Evolutionary conservation across 2,797 vertebrate genomes (phyloP).

Genomic region (Erpetoichthys calabaricus): DNA sequence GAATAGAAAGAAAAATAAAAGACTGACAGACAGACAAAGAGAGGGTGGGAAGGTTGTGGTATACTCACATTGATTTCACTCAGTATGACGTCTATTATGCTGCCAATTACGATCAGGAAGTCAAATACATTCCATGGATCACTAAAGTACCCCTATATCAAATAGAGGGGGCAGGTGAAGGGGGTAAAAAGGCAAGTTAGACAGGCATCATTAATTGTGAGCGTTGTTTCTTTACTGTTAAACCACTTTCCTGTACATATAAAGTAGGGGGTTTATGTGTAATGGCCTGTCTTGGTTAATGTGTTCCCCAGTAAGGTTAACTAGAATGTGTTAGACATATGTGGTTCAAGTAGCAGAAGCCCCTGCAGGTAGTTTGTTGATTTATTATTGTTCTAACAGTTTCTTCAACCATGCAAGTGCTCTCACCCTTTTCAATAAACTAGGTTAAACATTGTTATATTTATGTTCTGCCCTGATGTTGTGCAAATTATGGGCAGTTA

Average conservation of each 20-base stretch:
- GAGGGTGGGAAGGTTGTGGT: constrained; percentile 36
- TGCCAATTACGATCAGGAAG: constrained; percentile 99
- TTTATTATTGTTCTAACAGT: no score
- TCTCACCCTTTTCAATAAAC: no score
- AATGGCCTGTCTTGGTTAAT: no score
- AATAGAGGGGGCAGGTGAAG: constrained; percentile 72
- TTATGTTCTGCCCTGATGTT: no score
- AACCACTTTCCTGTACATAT: no score
- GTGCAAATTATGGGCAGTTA: no score
- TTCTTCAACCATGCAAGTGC: no score
- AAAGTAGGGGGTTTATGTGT: no score
- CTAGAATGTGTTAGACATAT: constrained; percentile 43
- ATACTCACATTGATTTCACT: constrained; percentile 99
- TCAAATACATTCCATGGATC: constrained; percentile 99
- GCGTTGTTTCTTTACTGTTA: constrained; percentile 2
- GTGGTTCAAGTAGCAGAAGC: no score
- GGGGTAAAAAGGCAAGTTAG: constrained; percentile 69
- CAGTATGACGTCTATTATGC: constrained; percentile 99
- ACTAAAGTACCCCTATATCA: constrained; percentile 99
- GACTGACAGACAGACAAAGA: constrained; percentile 42
- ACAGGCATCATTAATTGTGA: constrained; percentile 31
- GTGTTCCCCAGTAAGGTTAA: no score
- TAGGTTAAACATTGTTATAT: no score
- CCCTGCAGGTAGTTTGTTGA: no score
- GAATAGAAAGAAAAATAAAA: constrained; percentile 45